Percentiles rank a stretch among this genome's conserved stretches.
Conservation (phyloP, 2,113 vertebrate species). For the Scortum barcoo region DNA sequence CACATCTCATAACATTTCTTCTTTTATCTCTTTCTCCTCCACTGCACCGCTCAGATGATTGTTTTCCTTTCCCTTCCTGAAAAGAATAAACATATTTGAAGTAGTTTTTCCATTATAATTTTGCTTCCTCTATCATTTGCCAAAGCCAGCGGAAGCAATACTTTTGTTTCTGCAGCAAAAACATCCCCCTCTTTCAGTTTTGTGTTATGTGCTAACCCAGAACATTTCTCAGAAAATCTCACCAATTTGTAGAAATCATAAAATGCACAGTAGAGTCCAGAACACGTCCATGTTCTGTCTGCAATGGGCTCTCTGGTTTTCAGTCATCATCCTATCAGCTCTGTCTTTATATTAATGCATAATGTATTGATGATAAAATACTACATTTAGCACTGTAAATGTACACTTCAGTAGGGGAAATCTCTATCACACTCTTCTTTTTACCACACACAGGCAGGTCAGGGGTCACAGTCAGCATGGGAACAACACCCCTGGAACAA, state of each 20-base stretch:
- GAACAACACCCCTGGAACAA: background rate
- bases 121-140: background rate
- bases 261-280: background rate
- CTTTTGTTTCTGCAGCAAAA: slow-evolving; percentile 10
- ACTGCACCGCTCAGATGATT: slow-evolving; percentile 2
- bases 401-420: background rate
- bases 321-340: background rate
- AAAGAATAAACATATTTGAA: slow-evolving; percentile 29
- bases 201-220: background rate
- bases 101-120: slow-evolving; percentile 15
- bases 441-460: slow-evolving; percentile 2
- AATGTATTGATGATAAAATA: slow-evolving; percentile 2
- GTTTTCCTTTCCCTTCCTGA: slow-evolving; percentile 12
- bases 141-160: background rate
- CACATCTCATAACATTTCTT: background rate
- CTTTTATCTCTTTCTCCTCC: background rate
- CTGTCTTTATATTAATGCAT: background rate
- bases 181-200: background rate
- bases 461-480: slow-evolving; percentile 13
- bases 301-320: background rate
- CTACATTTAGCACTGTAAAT: background rate
- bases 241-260: background rate
- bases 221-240: background rate
- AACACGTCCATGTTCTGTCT: background rate
- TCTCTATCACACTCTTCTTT: background rate